Base-by-base conservation (phyloP, 1,140 invertebrate species). In the Holotrichia oblita region DNA sequence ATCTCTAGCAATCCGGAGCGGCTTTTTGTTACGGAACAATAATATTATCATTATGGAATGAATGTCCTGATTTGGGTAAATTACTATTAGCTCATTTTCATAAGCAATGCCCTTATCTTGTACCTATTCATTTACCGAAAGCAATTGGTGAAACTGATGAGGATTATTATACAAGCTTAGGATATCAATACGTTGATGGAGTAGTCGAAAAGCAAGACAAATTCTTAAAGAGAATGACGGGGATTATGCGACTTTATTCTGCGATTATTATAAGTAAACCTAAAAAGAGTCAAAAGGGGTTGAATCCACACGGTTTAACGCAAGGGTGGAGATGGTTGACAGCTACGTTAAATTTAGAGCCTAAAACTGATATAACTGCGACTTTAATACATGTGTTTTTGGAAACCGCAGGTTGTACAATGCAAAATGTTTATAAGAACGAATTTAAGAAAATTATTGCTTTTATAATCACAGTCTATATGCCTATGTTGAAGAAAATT, bases 281-380 rank as follows among this genome's bases (percentile, higher is more conserved):
- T 40, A 91, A 92, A 72, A 88, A 85, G 81, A 89, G 89, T 40
- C 84, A 92, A 27, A 20, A 27, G 0, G 88, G 81, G 3, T 85
- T 87, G 74, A 83, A 95, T 88, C 95, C 95, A 2, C 90, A 93
- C 85, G 91, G 93, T 6, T 82, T 96, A 41, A 87, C 90, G 69
- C 87, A 93, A 86, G 94, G 91, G 4, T 98, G 96, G 96, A 90
- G 89, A 78, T 98, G 95, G 95, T 84, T 97, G 20, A 89, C 93
- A 0, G 91, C 92, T 12, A 91, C 94, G 78, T 88, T 97, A 22
- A 95, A 95, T 85, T 87, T 93, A 0, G 91, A 93, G 84, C 94
- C 95, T 0, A 87, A 91, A 84, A 87, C 90, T n/a, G 93, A 94
- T 80, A 92, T 96, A 17, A 92, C 92, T 81, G 93, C 96, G 3